Conservation (phyloP, 2,888 invertebrate genomes). For the Megalurothrips usitatus region DNA sequence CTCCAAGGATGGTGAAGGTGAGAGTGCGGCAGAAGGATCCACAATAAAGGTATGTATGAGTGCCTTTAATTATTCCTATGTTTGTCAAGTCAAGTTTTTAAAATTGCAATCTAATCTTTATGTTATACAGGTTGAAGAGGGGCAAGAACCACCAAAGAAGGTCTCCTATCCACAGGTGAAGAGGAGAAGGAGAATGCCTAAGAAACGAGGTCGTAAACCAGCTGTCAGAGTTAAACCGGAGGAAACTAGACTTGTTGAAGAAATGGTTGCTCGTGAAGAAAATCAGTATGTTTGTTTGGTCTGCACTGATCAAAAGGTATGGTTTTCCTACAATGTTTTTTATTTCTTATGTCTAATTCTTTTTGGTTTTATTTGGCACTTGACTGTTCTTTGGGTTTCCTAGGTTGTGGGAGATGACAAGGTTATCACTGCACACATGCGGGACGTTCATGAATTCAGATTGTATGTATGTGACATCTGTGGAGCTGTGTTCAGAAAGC, state of each 20-base stretch:
- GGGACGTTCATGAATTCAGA: constrained; percentile 55
- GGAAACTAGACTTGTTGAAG: constrained; percentile 42
- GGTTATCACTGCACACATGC: constrained; percentile 59
- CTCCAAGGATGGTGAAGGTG: constrained; percentile 37
- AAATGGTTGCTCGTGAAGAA: constrained; percentile 37
- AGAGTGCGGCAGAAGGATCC: constrained; percentile 32
- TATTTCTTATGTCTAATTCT: neutral
- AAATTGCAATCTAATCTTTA: constrained; percentile 39
- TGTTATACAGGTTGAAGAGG: constrained; percentile 33
- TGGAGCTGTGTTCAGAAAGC: constrained; percentile 58
- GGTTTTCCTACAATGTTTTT: neutral
- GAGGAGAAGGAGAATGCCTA: constrained; percentile 5
- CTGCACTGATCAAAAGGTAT: constrained; percentile 9
- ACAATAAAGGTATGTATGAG: neutral
- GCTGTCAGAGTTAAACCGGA: constrained; percentile 33
- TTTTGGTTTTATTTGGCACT: neutral
- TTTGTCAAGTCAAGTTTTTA: constrained; percentile 35
- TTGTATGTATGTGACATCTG: constrained; percentile 69
- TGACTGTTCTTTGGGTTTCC: neutral
- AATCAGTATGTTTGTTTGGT: constrained; percentile 34
- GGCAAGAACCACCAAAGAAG: constrained; percentile 41
- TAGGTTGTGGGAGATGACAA: constrained; percentile 52
- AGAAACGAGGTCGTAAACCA: constrained; percentile 2
- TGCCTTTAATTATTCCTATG: neutral
- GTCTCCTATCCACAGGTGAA: constrained; percentile 35